A percentile compares a stretch with the other conserved stretches of the same genome.
These are phyloP conservation scores for Acrocephalus kingi DNA, from an alignment of 2,113 vertebrate species.

Conservation along the genomic window DNA sequence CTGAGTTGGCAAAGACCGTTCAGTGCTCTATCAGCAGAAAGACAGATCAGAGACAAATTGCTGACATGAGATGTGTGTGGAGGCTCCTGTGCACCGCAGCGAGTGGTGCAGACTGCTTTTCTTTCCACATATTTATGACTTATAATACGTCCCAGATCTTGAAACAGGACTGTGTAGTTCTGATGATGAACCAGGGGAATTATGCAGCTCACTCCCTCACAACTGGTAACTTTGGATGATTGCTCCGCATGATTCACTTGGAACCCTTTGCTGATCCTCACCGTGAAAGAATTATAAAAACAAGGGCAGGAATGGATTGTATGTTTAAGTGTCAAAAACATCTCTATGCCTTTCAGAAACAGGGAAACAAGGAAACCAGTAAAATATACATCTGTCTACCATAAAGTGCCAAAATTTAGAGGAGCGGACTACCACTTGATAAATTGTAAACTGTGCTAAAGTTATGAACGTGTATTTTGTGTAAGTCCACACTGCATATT, in stretches of 20 bases:
- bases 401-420: not conserved
- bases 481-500: not conserved
- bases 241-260: not conserved
- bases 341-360: not conserved
- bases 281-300: not conserved
- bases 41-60: not conserved
- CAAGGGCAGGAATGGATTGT: not conserved
- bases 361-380: not conserved
- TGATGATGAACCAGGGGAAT: not conserved
- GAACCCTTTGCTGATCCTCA: not conserved
- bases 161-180: not conserved
- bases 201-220: not conserved
- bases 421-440: not conserved
- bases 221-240: not conserved
- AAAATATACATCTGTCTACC: not conserved
- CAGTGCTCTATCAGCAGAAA: not conserved
- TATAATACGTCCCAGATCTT: not conserved
- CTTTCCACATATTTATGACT: not conserved
- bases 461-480: not conserved
- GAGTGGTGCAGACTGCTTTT: not conserved
- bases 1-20: not conserved
- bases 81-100: not conserved
- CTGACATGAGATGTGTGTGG: not conserved
- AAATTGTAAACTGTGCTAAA: not conserved
- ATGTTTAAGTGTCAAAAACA: not conserved